phyloP scores from a whole-genome alignment of 2,797 vertebrate species.

The Luscinia megarhynchos region DNA sequence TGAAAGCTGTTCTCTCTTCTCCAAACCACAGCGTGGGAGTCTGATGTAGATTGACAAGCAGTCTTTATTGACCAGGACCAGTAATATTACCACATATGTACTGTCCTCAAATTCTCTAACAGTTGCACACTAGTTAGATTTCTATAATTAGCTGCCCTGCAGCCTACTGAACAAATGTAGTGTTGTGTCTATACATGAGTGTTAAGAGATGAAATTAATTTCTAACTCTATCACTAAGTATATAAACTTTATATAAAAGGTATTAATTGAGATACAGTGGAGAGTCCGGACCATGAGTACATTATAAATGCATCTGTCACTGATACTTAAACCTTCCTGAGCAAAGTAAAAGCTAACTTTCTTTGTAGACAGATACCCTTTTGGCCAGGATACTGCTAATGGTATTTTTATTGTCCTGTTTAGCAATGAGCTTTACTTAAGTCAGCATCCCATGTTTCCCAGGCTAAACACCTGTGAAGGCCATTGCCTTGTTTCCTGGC shows the following conservation, averaged over 20 bases:
- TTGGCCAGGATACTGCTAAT: background rate
- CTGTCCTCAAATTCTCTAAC: background rate
- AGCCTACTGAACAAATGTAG: slow-evolving; percentile 45
- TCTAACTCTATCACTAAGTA: background rate
- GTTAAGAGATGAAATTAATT: background rate
- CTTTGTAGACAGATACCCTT: background rate
- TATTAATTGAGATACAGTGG: background rate
- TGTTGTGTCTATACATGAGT: background rate
- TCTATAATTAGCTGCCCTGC: slow-evolving; percentile 49
- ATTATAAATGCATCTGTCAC: background rate
- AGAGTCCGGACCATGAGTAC: background rate
- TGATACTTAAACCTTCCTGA: background rate
- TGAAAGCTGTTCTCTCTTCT: background rate
- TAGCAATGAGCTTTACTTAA: background rate
- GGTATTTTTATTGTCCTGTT: background rate
- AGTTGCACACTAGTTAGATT: background rate
- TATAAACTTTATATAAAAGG: background rate
- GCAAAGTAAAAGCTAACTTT: background rate
- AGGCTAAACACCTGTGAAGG: slow-evolving; percentile 6
- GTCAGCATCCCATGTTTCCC: background rate
- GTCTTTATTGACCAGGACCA: background rate
- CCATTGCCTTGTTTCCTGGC: slow-evolving; percentile 24
- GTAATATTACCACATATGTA: background rate
- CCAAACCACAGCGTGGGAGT: background rate
- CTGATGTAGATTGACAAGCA: background rate